Evolutionary conservation across 2,888 invertebrate species (phyloP).

Genomic region (Sinohyriopsis cumingii): DNA sequence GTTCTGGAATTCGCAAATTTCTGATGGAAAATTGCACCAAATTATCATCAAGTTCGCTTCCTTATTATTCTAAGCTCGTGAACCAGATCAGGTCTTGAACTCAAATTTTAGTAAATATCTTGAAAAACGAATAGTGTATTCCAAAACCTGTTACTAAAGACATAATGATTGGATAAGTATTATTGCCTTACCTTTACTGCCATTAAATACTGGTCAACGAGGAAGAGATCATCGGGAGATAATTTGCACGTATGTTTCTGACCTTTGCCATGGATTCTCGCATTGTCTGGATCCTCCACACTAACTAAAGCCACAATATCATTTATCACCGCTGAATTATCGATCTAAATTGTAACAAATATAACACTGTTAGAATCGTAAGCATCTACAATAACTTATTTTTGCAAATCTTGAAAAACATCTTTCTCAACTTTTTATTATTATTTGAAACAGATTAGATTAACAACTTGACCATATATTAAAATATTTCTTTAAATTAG

Average conservation of each 20-base stretch:
- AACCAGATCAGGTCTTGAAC: too few species aligned
- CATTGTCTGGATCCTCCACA: conserved; percentile 50
- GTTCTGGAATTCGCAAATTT: too few species aligned
- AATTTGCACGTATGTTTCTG: conserved; percentile 42
- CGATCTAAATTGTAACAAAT: conserved; percentile 27
- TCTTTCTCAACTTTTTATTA: too few species aligned
- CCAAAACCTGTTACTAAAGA: neutral
- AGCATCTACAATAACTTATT: neutral
- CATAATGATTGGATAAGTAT: neutral
- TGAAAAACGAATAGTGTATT: neutral
- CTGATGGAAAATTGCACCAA: too few species aligned
- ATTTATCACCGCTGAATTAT: conserved; percentile 30
- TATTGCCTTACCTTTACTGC: conserved; percentile 3
- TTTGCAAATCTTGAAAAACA: neutral
- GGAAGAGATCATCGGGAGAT: conserved; percentile 6
- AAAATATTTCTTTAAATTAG: too few species aligned
- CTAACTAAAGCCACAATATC: conserved; percentile 35
- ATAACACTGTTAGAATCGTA: neutral
- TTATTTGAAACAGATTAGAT: too few species aligned
- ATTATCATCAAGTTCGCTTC: too few species aligned
- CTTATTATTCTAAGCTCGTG: too few species aligned
- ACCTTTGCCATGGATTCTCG: conserved; percentile 5
- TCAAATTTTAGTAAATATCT: too few species aligned
- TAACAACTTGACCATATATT: too few species aligned
- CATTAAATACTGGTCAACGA: conserved; percentile 3